These are phyloP conservation scores for Mus minutoides DNA, from an alignment of 2,797 vertebrate genomes.

Conservation along the genomic window DNA sequence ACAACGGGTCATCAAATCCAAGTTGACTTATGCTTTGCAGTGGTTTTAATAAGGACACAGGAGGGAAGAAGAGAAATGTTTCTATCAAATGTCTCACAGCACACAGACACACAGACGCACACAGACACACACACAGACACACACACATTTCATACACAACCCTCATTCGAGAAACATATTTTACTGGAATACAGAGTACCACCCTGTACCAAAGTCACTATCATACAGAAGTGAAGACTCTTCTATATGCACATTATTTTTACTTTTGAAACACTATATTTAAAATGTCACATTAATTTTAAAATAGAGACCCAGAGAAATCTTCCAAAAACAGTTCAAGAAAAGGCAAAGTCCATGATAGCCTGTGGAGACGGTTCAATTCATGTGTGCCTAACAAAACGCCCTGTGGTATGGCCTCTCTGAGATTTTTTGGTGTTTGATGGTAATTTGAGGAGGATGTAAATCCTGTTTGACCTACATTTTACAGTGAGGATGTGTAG, in stretches of 20 bases:
- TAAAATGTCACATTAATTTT: neutral
- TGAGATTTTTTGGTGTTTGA: neutral
- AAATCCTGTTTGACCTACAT: neutral
- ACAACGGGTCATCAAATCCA: neutral
- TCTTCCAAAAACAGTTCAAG: neutral
- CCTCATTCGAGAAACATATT: neutral
- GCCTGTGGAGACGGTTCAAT: neutral
- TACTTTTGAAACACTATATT: neutral
- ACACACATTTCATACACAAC: neutral
- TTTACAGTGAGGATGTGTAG: neutral
- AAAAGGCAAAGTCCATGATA: neutral
- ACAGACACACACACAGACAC: neutral
- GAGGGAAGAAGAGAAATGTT: neutral
- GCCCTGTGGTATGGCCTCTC: neutral
- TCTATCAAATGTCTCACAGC: neutral
- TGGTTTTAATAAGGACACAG: neutral
- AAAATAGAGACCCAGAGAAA: conserved; percentile 14
- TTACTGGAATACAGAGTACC: neutral
- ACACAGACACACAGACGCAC: neutral
- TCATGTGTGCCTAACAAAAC: neutral
- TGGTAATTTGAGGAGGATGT: neutral
- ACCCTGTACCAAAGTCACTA: neutral
- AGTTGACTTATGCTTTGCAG: neutral
- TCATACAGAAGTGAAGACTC: neutral
- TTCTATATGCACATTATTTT: conserved; percentile 4